phyloP scores from a whole-genome alignment of 2,113 vertebrate species.

The Cnemophilus loriae region DNA sequence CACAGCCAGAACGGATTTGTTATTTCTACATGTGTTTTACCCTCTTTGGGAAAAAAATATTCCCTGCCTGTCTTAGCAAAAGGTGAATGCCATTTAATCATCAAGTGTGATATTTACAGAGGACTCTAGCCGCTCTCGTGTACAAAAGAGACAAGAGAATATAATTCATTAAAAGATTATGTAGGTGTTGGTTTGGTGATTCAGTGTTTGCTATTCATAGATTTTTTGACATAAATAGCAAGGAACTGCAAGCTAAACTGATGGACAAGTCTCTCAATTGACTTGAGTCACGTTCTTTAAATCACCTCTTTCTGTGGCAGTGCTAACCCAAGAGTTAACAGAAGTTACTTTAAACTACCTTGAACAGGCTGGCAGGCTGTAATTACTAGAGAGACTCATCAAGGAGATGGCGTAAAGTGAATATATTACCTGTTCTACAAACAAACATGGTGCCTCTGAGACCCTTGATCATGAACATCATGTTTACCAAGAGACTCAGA shows the following conservation, averaged over 20 bases:
- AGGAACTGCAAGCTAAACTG: neutral
- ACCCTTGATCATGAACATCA: neutral
- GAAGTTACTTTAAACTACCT: neutral
- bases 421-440: neutral
- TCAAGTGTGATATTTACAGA: neutral
- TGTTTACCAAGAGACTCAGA: neutral
- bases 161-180: neutral
- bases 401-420: neutral
- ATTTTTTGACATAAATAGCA: neutral
- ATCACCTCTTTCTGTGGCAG: neutral
- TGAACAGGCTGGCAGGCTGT: neutral
- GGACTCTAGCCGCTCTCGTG: neutral
- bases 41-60: neutral
- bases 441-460: neutral
- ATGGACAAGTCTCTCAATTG: neutral
- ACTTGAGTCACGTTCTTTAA: neutral
- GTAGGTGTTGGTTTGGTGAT: neutral
- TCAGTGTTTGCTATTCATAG: neutral
- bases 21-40: neutral
- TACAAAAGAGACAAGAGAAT: constrained; percentile 9
- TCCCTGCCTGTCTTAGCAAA: neutral
- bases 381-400: neutral
- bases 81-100: constrained; percentile 4
- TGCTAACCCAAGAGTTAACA: neutral
- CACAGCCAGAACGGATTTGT: neutral